Evolutionary conservation across 2,888 invertebrate genomes (phyloP).

Genomic region (Deilephila porcellus): DNA sequence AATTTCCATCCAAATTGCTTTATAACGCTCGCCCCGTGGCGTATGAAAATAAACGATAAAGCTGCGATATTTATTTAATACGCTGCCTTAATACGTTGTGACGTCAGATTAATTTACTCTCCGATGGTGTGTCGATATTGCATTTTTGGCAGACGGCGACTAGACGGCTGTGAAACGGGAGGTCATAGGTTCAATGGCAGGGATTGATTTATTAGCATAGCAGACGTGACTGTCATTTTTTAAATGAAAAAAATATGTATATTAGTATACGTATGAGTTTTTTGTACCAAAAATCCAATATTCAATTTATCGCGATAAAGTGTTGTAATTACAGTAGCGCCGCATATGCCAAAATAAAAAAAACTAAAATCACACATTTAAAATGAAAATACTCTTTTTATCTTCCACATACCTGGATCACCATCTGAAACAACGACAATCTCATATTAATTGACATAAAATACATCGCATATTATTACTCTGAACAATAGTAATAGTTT

Average conservation of each 20-base stretch:
- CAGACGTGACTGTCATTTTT: neutral
- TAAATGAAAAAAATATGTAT: too few relatives aligned
- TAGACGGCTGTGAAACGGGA: neutral
- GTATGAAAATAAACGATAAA: constrained; percentile 1
- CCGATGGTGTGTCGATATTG: neutral
- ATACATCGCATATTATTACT: too few relatives aligned
- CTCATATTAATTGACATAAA: too few relatives aligned
- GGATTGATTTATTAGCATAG: neutral
- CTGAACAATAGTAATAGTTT: neutral
- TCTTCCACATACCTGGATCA: too few relatives aligned
- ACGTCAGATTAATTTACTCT: constrained; percentile 10
- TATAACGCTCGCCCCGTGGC: constrained; percentile 26
- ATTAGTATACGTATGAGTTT: too few relatives aligned
- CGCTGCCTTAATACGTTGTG: constrained; percentile 19
- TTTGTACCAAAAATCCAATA: too few relatives aligned
- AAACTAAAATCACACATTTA: too few relatives aligned
- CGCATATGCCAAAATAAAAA: too few relatives aligned
- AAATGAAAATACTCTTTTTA: too few relatives aligned
- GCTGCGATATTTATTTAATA: constrained; percentile 2
- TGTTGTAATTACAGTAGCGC: too few relatives aligned
- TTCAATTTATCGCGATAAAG: too few relatives aligned
- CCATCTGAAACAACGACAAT: too few relatives aligned
- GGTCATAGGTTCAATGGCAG: neutral
- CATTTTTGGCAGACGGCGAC: neutral
- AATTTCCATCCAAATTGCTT: constrained; percentile 34